phyloP scores from a whole-genome alignment of 2,888 invertebrate species.

The Lasioglossum vierecki region DNA sequence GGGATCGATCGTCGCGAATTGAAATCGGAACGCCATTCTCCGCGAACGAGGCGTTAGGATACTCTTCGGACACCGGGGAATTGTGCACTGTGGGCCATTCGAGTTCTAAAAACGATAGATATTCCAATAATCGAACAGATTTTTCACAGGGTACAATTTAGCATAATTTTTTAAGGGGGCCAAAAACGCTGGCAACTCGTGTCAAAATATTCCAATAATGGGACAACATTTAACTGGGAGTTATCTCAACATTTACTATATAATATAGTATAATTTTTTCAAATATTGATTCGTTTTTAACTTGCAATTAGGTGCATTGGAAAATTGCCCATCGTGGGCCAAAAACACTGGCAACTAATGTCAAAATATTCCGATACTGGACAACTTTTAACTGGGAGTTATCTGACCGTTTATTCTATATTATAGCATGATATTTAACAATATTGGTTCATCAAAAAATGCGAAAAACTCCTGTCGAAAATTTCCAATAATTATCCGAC shows the following conservation, averaged over 20 bases:
- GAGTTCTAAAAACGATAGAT: not conserved
- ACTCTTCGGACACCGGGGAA: not conserved
- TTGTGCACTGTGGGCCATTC: not conserved
- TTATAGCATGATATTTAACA: not conserved
- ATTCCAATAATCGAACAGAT: not conserved
- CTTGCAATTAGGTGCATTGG: not conserved
- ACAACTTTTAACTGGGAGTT: not conserved
- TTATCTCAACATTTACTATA: not conserved
- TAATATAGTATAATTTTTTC: not conserved
- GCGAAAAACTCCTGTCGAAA: no score
- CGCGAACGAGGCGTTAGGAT: not conserved
- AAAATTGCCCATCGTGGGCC: not conserved
- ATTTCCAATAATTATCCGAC: no score
- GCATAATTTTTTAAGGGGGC: not conserved
- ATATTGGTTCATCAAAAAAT: no score
- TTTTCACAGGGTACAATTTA: not conserved
- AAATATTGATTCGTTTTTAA: no score
- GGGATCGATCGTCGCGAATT: slow-evolving; percentile 3
- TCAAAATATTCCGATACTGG: not conserved
- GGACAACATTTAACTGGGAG: not conserved
- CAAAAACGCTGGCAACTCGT: not conserved
- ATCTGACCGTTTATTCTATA: not conserved
- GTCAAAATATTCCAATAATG: not conserved
- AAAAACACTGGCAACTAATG: not conserved
- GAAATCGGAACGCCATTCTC: slow-evolving; percentile 2